Evolutionary conservation across 2,888 invertebrate genomes (phyloP).

Genomic region (Netelia fuscicornis): DNA sequence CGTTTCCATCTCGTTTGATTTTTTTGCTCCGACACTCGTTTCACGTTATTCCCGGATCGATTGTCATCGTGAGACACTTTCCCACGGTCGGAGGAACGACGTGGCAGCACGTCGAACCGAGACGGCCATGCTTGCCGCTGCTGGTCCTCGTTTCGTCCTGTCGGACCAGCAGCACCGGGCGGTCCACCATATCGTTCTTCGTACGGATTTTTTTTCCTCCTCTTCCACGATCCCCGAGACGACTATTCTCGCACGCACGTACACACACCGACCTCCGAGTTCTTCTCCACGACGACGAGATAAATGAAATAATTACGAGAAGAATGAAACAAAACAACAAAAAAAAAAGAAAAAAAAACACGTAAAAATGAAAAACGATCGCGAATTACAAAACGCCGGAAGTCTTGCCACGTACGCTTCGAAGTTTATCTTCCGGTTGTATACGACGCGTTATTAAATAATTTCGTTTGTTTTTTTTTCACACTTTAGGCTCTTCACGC

Average conservation of each 20-base stretch:
- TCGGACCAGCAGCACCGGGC: constrained; percentile 62
- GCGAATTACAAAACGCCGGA: not conserved
- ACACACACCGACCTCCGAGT: constrained; percentile 1
- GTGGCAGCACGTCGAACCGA: constrained; percentile 61
- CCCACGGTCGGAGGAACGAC: constrained; percentile 60
- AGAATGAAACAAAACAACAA: not conserved
- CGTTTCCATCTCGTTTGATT: not conserved
- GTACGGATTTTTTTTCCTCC: constrained; percentile 1
- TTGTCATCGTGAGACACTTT: constrained; percentile 38
- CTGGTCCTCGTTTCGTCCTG: constrained; percentile 65
- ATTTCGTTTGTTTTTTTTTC: not conserved
- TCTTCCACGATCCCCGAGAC: not conserved
- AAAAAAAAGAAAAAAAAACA: not conserved
- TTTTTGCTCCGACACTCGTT: constrained; percentile 1
- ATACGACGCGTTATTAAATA: too few species aligned
- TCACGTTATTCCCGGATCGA: constrained; percentile 41
- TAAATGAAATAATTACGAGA: not conserved
- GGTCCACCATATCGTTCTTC: constrained; percentile 63
- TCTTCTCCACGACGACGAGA: not conserved
- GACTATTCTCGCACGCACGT: not conserved
- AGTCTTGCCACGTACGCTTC: too few species aligned
- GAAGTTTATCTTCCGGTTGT: too few species aligned
- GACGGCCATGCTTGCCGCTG: constrained; percentile 74
- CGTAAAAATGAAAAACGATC: not conserved
- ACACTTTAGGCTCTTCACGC: not conserved